phyloP scores from a whole-genome alignment of 2,888 invertebrate species.

The Thysanoteuthis rhombus region DNA sequence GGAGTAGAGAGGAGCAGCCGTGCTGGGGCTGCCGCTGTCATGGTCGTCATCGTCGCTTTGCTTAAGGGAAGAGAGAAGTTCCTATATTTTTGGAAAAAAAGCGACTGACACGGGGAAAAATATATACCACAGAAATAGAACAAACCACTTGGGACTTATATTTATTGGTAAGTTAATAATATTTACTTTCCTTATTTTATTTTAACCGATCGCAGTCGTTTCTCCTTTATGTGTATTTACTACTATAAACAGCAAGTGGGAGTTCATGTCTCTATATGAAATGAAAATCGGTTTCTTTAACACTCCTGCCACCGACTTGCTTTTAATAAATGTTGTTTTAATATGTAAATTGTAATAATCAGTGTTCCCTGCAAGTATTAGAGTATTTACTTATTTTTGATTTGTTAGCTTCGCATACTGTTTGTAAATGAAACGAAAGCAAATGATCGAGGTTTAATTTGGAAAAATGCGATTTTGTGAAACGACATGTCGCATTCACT shows the following conservation, averaged over 20 bases:
- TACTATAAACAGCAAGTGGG: not conserved
- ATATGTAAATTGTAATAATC: not conserved
- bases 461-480: too few species aligned
- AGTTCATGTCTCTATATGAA: too few species aligned
- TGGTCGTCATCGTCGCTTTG: conserved; percentile 12
- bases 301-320: not conserved
- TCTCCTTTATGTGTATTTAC: not conserved
- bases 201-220: not conserved
- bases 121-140: not conserved
- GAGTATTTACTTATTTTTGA: too few species aligned
- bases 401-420: too few species aligned
- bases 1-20: not conserved
- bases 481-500: too few species aligned
- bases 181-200: not conserved
- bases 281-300: too few species aligned
- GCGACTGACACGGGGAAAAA: not conserved
- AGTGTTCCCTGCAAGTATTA: too few species aligned
- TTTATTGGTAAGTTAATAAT: not conserved
- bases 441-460: too few species aligned
- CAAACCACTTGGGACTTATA: not conserved
- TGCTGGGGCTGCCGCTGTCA: not conserved
- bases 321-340: not conserved
- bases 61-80: not conserved
- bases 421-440: too few species aligned
- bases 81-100: not conserved